Conservation (phyloP, 2,888 invertebrate genomes). For the Timandra comae region DNA sequence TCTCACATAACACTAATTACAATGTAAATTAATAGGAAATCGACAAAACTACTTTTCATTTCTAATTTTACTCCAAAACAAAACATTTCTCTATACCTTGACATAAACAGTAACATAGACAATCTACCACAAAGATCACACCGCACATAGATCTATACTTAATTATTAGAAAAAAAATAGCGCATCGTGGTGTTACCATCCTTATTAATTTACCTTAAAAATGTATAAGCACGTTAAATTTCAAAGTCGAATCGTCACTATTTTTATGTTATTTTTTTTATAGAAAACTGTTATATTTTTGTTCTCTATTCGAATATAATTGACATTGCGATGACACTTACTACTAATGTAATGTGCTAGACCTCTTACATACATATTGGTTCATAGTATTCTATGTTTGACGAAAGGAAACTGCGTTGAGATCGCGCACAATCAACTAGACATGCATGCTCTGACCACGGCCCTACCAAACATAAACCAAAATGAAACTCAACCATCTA, state of each 20-base stretch:
- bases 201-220: too few relatives aligned
- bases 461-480: constrained; percentile 34
- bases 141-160: constrained; percentile 54
- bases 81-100: too few relatives aligned
- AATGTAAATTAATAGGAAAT: too few relatives aligned
- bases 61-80: too few relatives aligned
- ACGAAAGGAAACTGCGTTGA: too few relatives aligned
- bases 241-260: constrained; percentile 34
- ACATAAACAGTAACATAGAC: constrained; percentile 50
- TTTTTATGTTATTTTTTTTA: too few relatives aligned
- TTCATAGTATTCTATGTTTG: constrained; percentile 50
- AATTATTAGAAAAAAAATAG: constrained; percentile 42
- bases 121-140: constrained; percentile 45
- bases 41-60: too few relatives aligned
- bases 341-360: constrained; percentile 73
- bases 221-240: constrained; percentile 38
- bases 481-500: constrained; percentile 64
- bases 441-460: constrained; percentile 63
- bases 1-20: too few relatives aligned
- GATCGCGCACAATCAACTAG: too few relatives aligned
- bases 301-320: constrained; percentile 74
- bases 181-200: constrained; percentile 34
- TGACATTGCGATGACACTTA: constrained; percentile 75
- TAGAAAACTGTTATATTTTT: constrained; percentile 58
- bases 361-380: constrained; percentile 58